Percentiles rank a stretch among this genome's conserved stretches.
These are phyloP conservation scores for Cassiopea xamachana DNA, from an alignment of 30 jellyfish, hydroid and myxozoan species.

Conservation along the genomic window DNA sequence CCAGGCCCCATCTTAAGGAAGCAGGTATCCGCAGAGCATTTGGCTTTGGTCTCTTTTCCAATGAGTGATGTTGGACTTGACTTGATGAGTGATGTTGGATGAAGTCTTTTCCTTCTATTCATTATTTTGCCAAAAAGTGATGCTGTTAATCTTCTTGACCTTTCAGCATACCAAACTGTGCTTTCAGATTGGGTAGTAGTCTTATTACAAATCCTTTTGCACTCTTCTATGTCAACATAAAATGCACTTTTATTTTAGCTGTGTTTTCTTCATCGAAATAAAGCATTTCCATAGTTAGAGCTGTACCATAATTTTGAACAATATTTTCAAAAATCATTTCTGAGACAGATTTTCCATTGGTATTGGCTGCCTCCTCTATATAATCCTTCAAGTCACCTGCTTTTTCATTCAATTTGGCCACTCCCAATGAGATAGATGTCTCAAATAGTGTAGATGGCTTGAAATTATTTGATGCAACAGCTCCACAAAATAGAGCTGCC, in stretches of 20 bases:
- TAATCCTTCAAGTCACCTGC: conserved; percentile 1
- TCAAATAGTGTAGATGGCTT: conserved; percentile 16
- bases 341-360: not conserved
- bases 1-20: conserved; percentile 10
- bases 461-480: conserved; percentile 22
- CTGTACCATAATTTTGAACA: not conserved
- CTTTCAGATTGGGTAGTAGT: not conserved
- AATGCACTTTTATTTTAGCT: not conserved
- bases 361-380: not conserved
- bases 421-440: conserved; percentile 7
- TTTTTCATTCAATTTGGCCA: not conserved
- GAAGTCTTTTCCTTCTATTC: not conserved
- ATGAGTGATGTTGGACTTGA: no score
- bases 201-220: not conserved
- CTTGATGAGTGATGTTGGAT: conserved; percentile 1
- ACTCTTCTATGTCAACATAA: not conserved
- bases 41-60: not conserved
- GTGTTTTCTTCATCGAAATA: not conserved
- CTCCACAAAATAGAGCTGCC: conserved; percentile 16
- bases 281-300: not conserved
- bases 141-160: conserved; percentile 20
- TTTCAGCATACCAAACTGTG: not conserved
- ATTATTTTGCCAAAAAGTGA: conserved; percentile 14
- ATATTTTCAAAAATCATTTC: conserved; percentile 1
- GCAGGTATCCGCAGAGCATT: conserved; percentile 8